Evolutionary conservation across 2,888 invertebrate genomes (phyloP), one percentile per base, ranked within the genome.

Genomic region (Agrotis clavis): DNA sequence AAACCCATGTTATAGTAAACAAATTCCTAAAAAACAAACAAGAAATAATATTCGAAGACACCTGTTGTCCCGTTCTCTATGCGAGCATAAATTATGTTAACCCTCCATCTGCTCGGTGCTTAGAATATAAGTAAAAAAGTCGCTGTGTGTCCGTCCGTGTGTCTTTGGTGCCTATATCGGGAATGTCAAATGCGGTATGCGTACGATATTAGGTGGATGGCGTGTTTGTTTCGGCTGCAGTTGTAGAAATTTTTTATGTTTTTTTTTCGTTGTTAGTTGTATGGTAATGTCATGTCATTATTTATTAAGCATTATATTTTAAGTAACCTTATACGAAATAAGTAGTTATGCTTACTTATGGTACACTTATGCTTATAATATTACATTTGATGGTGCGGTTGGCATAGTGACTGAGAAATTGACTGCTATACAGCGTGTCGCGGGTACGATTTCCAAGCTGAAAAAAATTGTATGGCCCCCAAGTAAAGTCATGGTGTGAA

Each of bases 41-140:
- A n/a, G 50, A 70, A 73, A 67, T 76, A 56, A 78, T 71, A 75
- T 74, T 66, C 21, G 18, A 48, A 64, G 65, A 65, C 86, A 86
- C 86, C 86, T 86, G 86, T 86, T 81, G n/a, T 62, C 60, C 54
- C 67, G 77, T 67, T 67, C 62, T 61, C 63, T 71, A 61, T 25
- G 64, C 51, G 61, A 56, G 78, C 71, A 84, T 82, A 77, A 71
- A 85, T 85, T 79, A 81, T 77, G 69, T 67, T 73, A 82, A 81
- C 77, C 74, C 77, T 69, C 60, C 90, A 89, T 85, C 87, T 89
- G 90, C 88, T 89, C 83, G 47, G 35, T 45, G 65, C 45, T 78
- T 56, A 78, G 79, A 83, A 83, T 35, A 67, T 57, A 81, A 68
- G 80, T 77, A 83, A 87, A 83, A 41, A 79, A 84, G 75, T 74